Evolutionary conservation across 2,888 invertebrate species (phyloP).

Genomic region (Bedellia somnulentella): DNA sequence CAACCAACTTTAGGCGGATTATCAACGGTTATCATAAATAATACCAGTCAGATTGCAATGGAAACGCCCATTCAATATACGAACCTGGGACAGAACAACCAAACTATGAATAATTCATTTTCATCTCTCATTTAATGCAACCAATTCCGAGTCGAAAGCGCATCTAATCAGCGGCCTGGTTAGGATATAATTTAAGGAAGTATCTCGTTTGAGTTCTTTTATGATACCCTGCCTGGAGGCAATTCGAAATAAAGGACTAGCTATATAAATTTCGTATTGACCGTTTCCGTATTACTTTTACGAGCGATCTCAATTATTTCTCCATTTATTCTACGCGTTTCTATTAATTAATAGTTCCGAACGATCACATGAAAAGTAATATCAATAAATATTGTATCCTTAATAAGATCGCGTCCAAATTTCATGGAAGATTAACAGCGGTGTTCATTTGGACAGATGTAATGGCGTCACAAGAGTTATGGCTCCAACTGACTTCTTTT

Average conservation of each 20-base stretch:
- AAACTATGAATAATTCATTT: constrained; percentile 1
- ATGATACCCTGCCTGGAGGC: not conserved
- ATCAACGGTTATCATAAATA: constrained; percentile 4
- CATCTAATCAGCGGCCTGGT: constrained; percentile 21
- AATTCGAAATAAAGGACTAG: not conserved
- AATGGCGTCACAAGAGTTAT: too few relatives aligned
- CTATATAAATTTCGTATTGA: too few relatives aligned
- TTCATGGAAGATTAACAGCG: too few relatives aligned
- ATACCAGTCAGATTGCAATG: constrained; percentile 14
- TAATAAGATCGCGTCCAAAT: too few relatives aligned
- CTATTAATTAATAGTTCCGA: too few relatives aligned
- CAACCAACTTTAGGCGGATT: not conserved
- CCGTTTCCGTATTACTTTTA: too few relatives aligned
- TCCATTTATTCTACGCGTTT: too few relatives aligned
- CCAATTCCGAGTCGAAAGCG: constrained; percentile 26
- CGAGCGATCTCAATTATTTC: too few relatives aligned
- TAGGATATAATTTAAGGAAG: not conserved
- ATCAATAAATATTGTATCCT: too few relatives aligned
- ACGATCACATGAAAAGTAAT: too few relatives aligned
- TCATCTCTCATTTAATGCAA: constrained; percentile 2
- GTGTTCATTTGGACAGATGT: too few relatives aligned
- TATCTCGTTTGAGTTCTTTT: not conserved
- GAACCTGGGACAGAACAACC: not conserved
- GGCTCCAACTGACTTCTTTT: too few relatives aligned
- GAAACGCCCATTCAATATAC: not conserved